These are phyloP conservation scores for Hippocampus guttulatus DNA, from an alignment of 2,113 vertebrate species.

Conservation along the genomic window DNA sequence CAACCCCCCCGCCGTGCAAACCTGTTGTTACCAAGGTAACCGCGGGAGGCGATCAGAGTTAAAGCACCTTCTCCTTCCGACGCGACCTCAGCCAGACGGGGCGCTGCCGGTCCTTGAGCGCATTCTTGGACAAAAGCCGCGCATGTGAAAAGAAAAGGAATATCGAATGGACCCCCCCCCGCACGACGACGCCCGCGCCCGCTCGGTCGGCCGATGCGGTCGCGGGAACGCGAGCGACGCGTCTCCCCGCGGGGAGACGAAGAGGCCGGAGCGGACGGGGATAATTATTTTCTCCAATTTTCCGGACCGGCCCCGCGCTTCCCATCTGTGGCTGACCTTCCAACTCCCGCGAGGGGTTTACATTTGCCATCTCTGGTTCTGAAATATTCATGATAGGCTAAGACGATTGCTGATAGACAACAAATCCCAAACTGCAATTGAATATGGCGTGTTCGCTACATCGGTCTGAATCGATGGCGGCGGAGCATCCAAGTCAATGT, in stretches of 20 bases:
- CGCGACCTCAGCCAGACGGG: conserved; percentile 22
- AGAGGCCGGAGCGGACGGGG: conserved; percentile 53
- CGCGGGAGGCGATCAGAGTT: conserved; percentile 17
- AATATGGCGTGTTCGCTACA: too few relatives aligned
- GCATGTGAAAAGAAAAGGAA: conserved; percentile 4
- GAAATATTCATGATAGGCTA: conserved; percentile 5
- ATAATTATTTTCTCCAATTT: conserved; percentile 66
- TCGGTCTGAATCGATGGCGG: too few relatives aligned
- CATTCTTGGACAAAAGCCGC: conserved; percentile 7
- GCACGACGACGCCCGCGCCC: too few relatives aligned
- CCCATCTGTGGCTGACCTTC: conserved; percentile 45
- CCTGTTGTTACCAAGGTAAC: conserved; percentile 70
- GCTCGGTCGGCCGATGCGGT: conserved; percentile 21
- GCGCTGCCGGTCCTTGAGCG: conserved; percentile 33
- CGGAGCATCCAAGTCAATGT: too few relatives aligned
- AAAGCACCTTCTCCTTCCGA: conserved; percentile 20
- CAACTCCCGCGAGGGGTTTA: conserved; percentile 21
- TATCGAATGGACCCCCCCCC: neutral
- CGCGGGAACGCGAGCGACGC: conserved; percentile 30
- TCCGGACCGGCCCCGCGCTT: conserved; percentile 33
- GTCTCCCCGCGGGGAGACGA: conserved; percentile 45
- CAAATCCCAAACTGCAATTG: neutral
- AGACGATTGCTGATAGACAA: neutral
- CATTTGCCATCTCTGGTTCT: neutral
- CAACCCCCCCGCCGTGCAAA: conserved; percentile 42